phyloP scores from a whole-genome alignment of 2,888 invertebrate genomes.

The Adelphocoris suturalis region DNA sequence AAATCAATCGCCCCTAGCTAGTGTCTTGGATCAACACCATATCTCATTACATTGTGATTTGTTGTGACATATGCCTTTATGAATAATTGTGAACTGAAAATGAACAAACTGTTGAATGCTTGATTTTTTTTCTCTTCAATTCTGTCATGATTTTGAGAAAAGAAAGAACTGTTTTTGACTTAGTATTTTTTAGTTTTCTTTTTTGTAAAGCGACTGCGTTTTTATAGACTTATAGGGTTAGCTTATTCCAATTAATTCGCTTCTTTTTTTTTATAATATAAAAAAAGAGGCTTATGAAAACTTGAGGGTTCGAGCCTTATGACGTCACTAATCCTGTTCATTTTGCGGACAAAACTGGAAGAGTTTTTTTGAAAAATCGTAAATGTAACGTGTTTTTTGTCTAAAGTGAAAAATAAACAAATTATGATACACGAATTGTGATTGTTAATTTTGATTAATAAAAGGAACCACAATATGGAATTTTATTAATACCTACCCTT shows the following conservation, averaged over 20 bases:
- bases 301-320: constrained; percentile 26
- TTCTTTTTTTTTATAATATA: not conserved
- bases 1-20: not conserved
- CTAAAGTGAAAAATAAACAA: not conserved
- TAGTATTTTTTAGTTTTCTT: constrained; percentile 10
- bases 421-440: constrained; percentile 13
- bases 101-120: constrained; percentile 21
- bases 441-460: constrained; percentile 22
- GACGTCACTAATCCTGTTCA: constrained; percentile 58
- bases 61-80: constrained; percentile 26
- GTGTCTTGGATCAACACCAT: constrained; percentile 54
- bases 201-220: constrained; percentile 62
- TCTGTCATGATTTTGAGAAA: not conserved
- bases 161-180: constrained; percentile 28
- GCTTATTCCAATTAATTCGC: constrained; percentile 50
- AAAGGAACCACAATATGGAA: not conserved
- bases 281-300: constrained; percentile 4
- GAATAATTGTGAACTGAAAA: constrained; percentile 2
- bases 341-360: constrained; percentile 15
- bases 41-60: not conserved
- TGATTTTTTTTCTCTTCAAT: not conserved
- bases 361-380: not conserved
- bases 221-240: constrained; percentile 64
- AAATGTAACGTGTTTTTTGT: not conserved
- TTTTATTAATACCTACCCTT: constrained; percentile 32